Base-by-base conservation (phyloP, 2,113 vertebrate genomes). In the Poecile atricapillus region DNA sequence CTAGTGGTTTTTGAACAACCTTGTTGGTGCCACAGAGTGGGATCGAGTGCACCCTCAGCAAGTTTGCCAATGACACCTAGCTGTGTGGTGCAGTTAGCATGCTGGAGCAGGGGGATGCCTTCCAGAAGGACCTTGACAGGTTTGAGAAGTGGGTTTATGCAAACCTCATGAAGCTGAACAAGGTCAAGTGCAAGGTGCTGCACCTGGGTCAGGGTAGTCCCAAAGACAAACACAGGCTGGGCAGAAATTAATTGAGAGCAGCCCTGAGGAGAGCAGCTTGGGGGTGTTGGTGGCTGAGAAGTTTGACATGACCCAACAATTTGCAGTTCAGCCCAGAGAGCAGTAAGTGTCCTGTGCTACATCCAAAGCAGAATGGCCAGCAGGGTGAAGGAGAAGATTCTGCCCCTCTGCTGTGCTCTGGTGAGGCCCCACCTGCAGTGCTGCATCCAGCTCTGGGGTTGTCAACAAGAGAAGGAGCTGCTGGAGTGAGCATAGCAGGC, bases 21-120 rank as follows among this genome's bases (percentile, higher is more conserved):
- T 43, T 65, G 16, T 15, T 49, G 21, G 31, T 56, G 30, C 22
- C 41, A 27, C 11, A 35, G 30, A 41, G 41, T 62, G 31, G n/a
- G 41, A 55, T 35, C 0, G 0, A 55, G n/a, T 21, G 20, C 16
- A 41, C 12, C 41, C n/a, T 41, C 30, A 53, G 13, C 11, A 47
- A 31, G 55, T 23, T 69, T 41, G 49, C 24, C 31, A 15, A 3
- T 10, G 21, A 16, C 70, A 43, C 63, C 0, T 2, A 49, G 55
- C 70, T 76, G 21, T 19, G 35, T 11, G 55, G 30, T 31, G 55
- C 12, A 21, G 44, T 37, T 3, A 3, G 39, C 15, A 11, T 7
- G 30, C 47, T 62, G 63, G 41, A 76, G 30, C 12, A 60, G 33
- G 13, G 69, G 41, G 33, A 16, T 35, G 16, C 30, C 24, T 53